Evolutionary conservation across 1,140 invertebrate species (phyloP), one percentile per base, ranked within the genome.

Genomic region (Copidosoma floridanum): DNA sequence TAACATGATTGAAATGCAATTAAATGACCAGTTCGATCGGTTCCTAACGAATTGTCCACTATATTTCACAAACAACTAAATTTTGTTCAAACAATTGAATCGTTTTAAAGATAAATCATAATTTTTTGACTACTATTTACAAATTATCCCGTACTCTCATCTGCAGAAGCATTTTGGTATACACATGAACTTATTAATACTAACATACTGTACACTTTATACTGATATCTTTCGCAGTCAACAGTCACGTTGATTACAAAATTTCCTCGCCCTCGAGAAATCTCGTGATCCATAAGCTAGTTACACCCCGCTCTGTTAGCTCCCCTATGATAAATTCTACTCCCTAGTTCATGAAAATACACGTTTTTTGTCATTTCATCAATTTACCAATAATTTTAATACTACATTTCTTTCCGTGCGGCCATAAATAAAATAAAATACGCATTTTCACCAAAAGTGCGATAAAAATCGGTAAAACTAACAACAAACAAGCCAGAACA

Each of bases 181-280:
- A 65, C 65, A 71, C 58, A 65, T 64, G 65, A 61, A 57, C 59
- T 69, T 47, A 40, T 68, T 59, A 63, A 64, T 70, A 66, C 64
- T 67, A 72, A 65, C 65, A 72, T 73, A 71, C 67, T 77, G 73
- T 75, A 75, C 73, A 77, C 64, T 65, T n/a, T n/a, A n/a, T 71
- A 58, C 43, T 63, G 60, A 67, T 60, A 65, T 59, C 65, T 66
- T 61, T 70, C 61, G 50, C 68, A 68, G 56, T 48, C 20, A 48
- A 20, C 6, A 11, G 27, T 37, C 12, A n/a, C 2, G n/a, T 23
- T 7, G 11, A 43, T 14, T 58, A 48, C 12, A n/a, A 51, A 18
- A 35, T 51, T 51, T 58, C 11, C 16, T 51, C 21, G 6, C 18
- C 10, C 16, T 43, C 8, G 11, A 41, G 41, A 41, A n/a, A n/a